Evolutionary conservation across 2,888 invertebrate species (phyloP).

Genomic region (Lithophane leautieri): DNA sequence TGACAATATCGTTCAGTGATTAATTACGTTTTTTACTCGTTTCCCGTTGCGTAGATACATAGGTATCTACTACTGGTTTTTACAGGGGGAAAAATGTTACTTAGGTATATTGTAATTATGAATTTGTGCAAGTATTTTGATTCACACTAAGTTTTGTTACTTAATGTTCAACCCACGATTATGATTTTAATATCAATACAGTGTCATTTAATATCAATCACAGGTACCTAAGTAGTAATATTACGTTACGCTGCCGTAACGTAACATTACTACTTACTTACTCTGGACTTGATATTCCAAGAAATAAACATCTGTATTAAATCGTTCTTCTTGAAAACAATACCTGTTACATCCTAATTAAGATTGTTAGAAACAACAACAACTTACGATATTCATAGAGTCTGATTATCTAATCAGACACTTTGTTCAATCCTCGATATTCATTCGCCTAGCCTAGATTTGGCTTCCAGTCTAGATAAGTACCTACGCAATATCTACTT

Average conservation of each 20-base stretch:
- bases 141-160: not conserved
- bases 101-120: not conserved
- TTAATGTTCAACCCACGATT: not conserved
- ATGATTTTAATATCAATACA: not conserved
- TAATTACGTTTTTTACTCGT: slow-evolving; percentile 16
- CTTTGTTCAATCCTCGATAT: slow-evolving; percentile 21
- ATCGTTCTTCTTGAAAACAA: slow-evolving; percentile 31
- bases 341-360: slow-evolving; percentile 16
- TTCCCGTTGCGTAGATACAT: not conserved
- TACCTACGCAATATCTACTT: not conserved
- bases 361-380: slow-evolving; percentile 24
- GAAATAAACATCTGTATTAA: slow-evolving; percentile 12
- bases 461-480: not conserved
- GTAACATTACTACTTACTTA: too few relatives aligned
- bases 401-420: slow-evolving; percentile 14
- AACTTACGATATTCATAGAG: slow-evolving; percentile 21
- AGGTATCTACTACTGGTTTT: not conserved
- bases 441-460: not conserved
- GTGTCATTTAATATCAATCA: not conserved
- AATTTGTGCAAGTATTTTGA: not conserved
- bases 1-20: slow-evolving; percentile 15
- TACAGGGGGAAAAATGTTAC: not conserved
- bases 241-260: too few relatives aligned
- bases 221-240: not conserved
- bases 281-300: not conserved